A percentile compares a stretch with the other conserved stretches of the same genome.
These are phyloP conservation scores for Willisornis vidua DNA, from an alignment of 2,113 vertebrate species.

Conservation along the genomic window DNA sequence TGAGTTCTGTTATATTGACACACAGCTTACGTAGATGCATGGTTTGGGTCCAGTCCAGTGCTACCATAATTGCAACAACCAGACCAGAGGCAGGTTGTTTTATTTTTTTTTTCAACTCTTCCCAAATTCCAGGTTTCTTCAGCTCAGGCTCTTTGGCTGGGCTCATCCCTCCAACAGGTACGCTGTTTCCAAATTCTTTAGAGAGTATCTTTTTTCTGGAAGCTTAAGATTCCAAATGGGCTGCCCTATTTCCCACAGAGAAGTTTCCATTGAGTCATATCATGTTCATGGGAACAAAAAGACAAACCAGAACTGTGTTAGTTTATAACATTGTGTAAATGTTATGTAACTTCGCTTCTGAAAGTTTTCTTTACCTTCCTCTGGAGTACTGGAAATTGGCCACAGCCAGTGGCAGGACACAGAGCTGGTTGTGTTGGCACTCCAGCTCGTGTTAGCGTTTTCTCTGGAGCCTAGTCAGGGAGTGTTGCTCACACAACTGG, in stretches of 20 bases:
- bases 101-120: neutral
- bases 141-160: neutral
- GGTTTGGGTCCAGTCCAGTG: neutral
- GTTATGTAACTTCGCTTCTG: constrained; percentile 54
- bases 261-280: constrained; percentile 59
- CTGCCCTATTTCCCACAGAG: neutral
- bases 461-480: constrained; percentile 14
- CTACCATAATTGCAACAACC: neutral
- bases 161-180: constrained; percentile 13
- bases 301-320: constrained; percentile 29
- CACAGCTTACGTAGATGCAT: neutral
- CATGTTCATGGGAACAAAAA: constrained; percentile 60
- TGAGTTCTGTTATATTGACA: neutral
- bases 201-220: neutral
- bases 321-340: constrained; percentile 54
- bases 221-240: neutral
- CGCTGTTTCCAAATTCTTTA: neutral
- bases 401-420: neutral
- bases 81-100: neutral
- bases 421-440: neutral
- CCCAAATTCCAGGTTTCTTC: neutral
- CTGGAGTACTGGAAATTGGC: constrained; percentile 26
- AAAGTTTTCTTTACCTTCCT: constrained; percentile 53
- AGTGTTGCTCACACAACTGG: neutral
- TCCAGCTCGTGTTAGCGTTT: constrained; percentile 11